These are phyloP conservation scores for Myripristis murdjan DNA, from an alignment of 2,797 vertebrate species.

Conservation along the genomic window DNA sequence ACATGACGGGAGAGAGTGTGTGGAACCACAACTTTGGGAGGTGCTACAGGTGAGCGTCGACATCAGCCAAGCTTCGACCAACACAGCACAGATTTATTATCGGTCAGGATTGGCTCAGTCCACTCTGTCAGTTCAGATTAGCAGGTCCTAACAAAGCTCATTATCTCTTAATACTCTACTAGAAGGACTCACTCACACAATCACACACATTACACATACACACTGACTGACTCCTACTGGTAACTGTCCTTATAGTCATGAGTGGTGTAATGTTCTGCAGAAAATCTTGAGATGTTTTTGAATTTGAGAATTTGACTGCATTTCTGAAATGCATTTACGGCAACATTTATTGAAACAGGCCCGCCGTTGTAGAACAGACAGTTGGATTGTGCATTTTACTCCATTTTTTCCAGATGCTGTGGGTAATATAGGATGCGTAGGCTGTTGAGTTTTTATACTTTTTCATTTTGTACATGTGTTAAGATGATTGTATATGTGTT, in stretches of 20 bases:
- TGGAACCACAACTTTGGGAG: neutral
- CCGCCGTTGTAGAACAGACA: too few species aligned
- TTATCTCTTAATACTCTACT: slow-evolving; percentile 52
- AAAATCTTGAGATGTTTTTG: too few species aligned
- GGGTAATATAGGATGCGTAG: too few species aligned
- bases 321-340: too few species aligned
- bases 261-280: too few species aligned
- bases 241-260: neutral
- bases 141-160: slow-evolving; percentile 35
- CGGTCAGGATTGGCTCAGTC: slow-evolving; percentile 4
- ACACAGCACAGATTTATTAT: neutral
- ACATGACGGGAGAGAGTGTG: slow-evolving; percentile 17
- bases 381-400: too few species aligned
- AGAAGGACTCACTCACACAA: neutral
- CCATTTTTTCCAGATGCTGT: too few species aligned
- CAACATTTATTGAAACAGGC: too few species aligned
- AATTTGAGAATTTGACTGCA: too few species aligned
- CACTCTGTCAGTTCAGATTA: slow-evolving; percentile 53
- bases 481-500: too few species aligned
- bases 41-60: slow-evolving; percentile 5
- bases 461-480: too few species aligned
- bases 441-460: too few species aligned
- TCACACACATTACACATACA: neutral
- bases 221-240: neutral
- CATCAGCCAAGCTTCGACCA: neutral